Evolutionary conservation across 37 sponge, comb jelly and placozoan genomes (phyloP).

Genomic region (Haliclona indistincta): DNA sequence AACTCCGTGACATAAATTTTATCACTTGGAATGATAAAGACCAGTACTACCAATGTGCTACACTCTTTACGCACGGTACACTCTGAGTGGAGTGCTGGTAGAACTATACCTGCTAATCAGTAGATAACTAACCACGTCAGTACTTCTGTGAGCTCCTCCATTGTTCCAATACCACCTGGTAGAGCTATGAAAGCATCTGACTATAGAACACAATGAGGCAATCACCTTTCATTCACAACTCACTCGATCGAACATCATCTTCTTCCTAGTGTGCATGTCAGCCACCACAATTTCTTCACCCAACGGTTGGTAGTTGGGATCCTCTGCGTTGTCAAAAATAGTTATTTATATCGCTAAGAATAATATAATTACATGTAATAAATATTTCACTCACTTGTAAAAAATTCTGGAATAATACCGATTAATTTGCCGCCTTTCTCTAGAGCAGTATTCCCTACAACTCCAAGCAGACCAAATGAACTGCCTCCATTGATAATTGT

Average conservation of each 20-base stretch:
- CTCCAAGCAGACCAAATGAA: slow-evolving; percentile 48
- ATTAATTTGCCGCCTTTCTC: slow-evolving; percentile 41
- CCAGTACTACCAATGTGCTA: too few species aligned
- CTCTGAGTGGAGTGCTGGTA: too few species aligned
- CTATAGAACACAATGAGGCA: too few species aligned
- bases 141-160: slow-evolving; percentile 67
- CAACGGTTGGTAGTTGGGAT: slow-evolving; percentile 1
- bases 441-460: slow-evolving; percentile 29
- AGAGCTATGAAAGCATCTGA: slow-evolving; percentile 57
- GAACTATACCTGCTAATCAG: too few species aligned
- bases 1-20: too few species aligned
- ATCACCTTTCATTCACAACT: too few species aligned
- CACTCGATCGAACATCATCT: slow-evolving; percentile 58
- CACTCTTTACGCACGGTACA: too few species aligned
- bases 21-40: too few species aligned
- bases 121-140: slow-evolving; percentile 51
- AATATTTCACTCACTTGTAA: slow-evolving; percentile 19
- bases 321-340: too few species aligned
- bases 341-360: too few species aligned
- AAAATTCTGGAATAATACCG: slow-evolving; percentile 61
- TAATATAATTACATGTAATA: too few species aligned
- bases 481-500: slow-evolving; percentile 58
- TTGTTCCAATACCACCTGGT: slow-evolving; percentile 68
- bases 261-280: slow-evolving; percentile 69
- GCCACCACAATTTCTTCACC: slow-evolving; percentile 55